These are phyloP conservation scores for Zoanthus gigantus DNA, from an alignment of 92 coral and sea anemone genomes.

Conservation along the genomic window DNA sequence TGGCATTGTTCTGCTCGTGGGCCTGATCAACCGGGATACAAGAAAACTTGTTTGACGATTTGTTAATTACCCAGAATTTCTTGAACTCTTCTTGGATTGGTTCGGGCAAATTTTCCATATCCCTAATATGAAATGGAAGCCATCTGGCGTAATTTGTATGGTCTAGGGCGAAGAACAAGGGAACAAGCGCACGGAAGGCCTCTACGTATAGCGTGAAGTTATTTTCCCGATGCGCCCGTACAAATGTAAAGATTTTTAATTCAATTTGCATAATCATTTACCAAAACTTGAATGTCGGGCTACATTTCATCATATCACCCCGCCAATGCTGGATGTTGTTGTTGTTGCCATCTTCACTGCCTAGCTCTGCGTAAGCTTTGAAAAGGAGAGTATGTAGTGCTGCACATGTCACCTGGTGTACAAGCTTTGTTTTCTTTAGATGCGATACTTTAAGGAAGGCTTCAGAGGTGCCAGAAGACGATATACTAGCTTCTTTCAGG, in stretches of 20 bases:
- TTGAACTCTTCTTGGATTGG: conserved; percentile 34
- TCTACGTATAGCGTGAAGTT: conserved; percentile 38
- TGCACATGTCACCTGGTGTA: neutral
- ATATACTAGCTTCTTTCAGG: neutral
- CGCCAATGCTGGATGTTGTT: no score
- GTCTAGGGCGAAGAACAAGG: conserved; percentile 20
- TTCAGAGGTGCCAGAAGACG: conserved; percentile 11
- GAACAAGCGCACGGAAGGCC: conserved; percentile 9
- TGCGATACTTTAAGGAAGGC: conserved; percentile 11
- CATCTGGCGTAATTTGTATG: neutral
- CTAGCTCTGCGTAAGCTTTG: no score
- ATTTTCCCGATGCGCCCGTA: conserved; percentile 40
- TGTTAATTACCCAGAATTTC: conserved; percentile 47
- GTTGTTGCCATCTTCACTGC: neutral
- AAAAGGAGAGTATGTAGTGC: no score
- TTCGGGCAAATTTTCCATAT: conserved; percentile 19
- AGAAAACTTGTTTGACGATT: conserved; percentile 1
- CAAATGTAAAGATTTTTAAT: conserved; percentile 8
- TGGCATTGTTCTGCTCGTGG: conserved; percentile 37
- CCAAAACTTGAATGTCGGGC: conserved; percentile 33
- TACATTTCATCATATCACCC: no score
- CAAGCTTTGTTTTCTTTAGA: neutral
- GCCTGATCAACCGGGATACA: neutral
- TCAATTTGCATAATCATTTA: conserved; percentile 13
- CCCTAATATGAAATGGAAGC: neutral